phyloP scores from a whole-genome alignment of 1,140 invertebrate species.

The Drosophila serrata region DNA sequence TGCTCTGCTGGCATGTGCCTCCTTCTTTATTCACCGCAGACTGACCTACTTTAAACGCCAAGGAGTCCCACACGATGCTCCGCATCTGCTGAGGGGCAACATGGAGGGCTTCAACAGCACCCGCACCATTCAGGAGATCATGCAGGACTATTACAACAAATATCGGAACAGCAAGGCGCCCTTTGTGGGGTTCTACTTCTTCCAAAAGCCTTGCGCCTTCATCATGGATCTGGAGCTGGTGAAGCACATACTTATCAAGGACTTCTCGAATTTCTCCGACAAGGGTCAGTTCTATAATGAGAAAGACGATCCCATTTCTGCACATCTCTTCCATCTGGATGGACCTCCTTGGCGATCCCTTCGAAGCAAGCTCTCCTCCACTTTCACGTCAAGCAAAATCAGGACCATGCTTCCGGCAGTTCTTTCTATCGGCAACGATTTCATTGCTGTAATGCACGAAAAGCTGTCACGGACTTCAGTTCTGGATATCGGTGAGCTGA shows the following conservation, averaged over 20 bases:
- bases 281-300: slow-evolving; percentile 85
- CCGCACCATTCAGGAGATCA: slow-evolving; percentile 13
- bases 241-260: slow-evolving; percentile 87
- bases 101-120: slow-evolving; percentile 28
- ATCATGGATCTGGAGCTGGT: slow-evolving; percentile 87
- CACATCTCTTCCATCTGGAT: slow-evolving; percentile 85
- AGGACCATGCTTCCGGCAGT: slow-evolving; percentile 86
- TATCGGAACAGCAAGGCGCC: slow-evolving; percentile 58
- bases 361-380: slow-evolving; percentile 86
- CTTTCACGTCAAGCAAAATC: slow-evolving; percentile 87
- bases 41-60: slow-evolving; percentile 72
- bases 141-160: slow-evolving; percentile 67
- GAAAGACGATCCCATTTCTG: slow-evolving; percentile 86
- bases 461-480: slow-evolving; percentile 1
- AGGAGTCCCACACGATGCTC: slow-evolving; percentile 76
- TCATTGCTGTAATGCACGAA: slow-evolving; percentile 44
- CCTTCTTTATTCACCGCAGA: slow-evolving; percentile 20
- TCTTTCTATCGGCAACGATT: slow-evolving; percentile 47
- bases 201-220: slow-evolving; percentile 85
- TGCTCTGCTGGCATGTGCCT: slow-evolving; percentile 10
- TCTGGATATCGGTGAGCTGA: slow-evolving; percentile 66
- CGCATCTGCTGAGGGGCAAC: slow-evolving; percentile 69
- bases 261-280: slow-evolving; percentile 87
- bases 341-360: slow-evolving; percentile 86
- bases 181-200: no score